phyloP scores from a whole-genome alignment of 2,797 vertebrate genomes.

The Sebastes iracundus region DNA sequence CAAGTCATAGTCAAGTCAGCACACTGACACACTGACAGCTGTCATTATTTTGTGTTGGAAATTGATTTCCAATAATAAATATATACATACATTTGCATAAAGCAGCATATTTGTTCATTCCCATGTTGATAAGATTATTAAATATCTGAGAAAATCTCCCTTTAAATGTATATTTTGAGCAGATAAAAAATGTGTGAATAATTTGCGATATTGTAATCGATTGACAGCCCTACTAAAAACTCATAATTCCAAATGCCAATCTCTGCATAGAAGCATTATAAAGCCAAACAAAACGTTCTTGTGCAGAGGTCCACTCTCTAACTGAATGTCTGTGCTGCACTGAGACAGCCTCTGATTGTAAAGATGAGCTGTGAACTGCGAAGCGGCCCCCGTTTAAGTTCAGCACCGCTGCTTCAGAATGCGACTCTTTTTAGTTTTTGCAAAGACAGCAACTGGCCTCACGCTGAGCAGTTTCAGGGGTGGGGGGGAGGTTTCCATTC shows the following conservation, averaged over 20 bases:
- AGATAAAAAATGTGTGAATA: no score
- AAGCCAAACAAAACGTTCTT: neutral
- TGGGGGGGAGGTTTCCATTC: slow-evolving; percentile 15
- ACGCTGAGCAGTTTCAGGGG: slow-evolving; percentile 13
- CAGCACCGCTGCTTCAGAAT: slow-evolving; percentile 52
- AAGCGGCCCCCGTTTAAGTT: slow-evolving; percentile 31
- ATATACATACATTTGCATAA: no score
- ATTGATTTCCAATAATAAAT: no score
- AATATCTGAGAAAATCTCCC: no score
- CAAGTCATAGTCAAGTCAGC: no score
- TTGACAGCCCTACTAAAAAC: neutral
- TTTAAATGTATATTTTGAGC: no score
- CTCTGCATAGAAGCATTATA: neutral
- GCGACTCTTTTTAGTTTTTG: neutral
- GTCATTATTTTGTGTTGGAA: no score
- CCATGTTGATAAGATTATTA: no score
- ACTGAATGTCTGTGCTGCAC: neutral
- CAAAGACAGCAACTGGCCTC: slow-evolving; percentile 11
- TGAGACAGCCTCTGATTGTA: slow-evolving; percentile 27
- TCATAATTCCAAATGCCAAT: neutral
- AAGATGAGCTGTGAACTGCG: slow-evolving; percentile 49
- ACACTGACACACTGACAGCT: no score
- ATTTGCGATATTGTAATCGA: no score
- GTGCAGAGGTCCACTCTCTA: neutral
- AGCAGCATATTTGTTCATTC: no score